Conservation (phyloP, 2,113 vertebrate genomes). For the Gobius niger region DNA sequence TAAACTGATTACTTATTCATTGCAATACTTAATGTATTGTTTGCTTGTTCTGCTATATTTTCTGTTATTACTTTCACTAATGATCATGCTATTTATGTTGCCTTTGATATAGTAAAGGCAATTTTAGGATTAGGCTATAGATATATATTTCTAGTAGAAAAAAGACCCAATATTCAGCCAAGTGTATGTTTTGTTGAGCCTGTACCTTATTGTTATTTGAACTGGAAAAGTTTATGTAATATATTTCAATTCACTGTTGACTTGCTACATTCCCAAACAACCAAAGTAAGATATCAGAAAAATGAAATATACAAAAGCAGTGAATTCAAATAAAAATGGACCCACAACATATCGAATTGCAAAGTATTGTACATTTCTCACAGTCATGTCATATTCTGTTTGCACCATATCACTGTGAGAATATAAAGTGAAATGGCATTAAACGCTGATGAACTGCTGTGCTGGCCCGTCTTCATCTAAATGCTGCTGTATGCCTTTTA, state of each 20-base stretch:
- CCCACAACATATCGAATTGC: no score
- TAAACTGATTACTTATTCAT: neutral
- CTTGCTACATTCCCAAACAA: neutral
- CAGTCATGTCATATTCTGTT: neutral
- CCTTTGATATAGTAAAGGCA: no score
- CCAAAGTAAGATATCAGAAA: neutral
- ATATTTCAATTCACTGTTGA: neutral
- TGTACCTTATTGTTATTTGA: no score
- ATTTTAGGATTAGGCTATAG: no score
- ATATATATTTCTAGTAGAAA: no score
- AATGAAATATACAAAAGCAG: neutral
- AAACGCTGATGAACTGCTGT: neutral
- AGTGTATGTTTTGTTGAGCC: no score
- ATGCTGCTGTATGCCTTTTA: constrained; percentile 11
- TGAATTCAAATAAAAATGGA: neutral
- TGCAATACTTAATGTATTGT: neutral
- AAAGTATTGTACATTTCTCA: no score
- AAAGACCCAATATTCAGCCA: no score
- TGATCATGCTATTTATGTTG: no score
- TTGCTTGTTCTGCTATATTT: neutral
- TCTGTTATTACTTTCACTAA: no score
- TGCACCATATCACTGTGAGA: neutral
- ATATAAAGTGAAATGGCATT: no score
- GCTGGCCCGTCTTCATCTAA: constrained; percentile 1
- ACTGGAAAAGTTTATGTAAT: no score